These are phyloP conservation scores for Antheraea pernyi DNA, from an alignment of 1,140 invertebrate genomes.

Conservation along the genomic window DNA sequence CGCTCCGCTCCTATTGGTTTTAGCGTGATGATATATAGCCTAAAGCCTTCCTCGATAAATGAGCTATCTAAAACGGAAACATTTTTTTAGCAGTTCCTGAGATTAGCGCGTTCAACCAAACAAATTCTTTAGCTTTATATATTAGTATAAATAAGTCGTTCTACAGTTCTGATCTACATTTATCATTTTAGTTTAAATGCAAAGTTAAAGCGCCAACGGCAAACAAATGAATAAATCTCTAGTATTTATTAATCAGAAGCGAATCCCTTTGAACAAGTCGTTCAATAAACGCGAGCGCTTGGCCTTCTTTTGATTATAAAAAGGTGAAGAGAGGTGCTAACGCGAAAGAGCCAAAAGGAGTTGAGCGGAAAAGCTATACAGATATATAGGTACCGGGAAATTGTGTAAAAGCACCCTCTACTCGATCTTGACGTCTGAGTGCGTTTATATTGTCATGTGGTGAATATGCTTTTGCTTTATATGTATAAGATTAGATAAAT, in stretches of 20 bases:
- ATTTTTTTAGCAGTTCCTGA: too few species aligned
- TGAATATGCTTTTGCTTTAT: conserved; percentile 25
- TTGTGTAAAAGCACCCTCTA: conserved; percentile 55
- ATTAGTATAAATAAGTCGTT: too few species aligned
- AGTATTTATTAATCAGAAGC: conserved; percentile 6
- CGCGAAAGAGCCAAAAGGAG: conserved; percentile 25
- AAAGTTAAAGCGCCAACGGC: not conserved
- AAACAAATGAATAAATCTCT: conserved; percentile 1
- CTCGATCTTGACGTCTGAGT: conserved; percentile 45
- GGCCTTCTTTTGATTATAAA: conserved; percentile 58
- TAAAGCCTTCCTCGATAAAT: too few species aligned
- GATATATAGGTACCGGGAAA: conserved; percentile 38
- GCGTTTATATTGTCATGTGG: conserved; percentile 48
- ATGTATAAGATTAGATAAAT: conserved; percentile 26
- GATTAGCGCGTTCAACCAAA: too few species aligned
- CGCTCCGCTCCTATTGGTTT: too few species aligned
- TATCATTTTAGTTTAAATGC: not conserved
- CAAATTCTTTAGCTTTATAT: too few species aligned
- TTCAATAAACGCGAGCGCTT: conserved; percentile 53
- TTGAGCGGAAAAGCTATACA: conserved; percentile 40
- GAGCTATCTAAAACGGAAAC: too few species aligned
- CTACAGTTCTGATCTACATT: not conserved
- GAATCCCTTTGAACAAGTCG: conserved; percentile 10
- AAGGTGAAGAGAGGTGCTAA: conserved; percentile 56
- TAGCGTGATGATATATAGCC: too few species aligned